Percentiles rank a stretch among this genome's conserved stretches.
phyloP scores from a whole-genome alignment of 2,113 vertebrate genomes.

The Myocastor coypus region DNA sequence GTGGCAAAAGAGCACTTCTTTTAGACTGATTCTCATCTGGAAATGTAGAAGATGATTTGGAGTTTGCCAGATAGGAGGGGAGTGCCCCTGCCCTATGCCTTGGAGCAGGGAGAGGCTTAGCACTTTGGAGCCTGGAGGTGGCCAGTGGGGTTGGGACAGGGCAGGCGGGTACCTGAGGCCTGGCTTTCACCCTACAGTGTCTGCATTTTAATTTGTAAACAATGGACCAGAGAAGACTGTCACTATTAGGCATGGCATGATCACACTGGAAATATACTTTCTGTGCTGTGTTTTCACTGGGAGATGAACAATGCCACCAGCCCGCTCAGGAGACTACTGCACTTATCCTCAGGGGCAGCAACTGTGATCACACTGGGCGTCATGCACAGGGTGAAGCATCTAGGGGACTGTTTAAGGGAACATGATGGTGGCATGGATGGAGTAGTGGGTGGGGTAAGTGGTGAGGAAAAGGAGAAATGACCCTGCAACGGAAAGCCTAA shows the following conservation, averaged over 20 bases:
- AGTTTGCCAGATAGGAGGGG: not conserved
- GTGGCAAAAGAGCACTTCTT: not conserved
- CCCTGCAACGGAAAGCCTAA: not conserved
- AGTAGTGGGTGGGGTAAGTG: not conserved
- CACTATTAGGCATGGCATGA: not conserved
- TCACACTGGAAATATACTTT: not conserved
- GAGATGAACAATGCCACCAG: not conserved
- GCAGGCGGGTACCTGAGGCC: not conserved
- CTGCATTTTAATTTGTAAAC: constrained; percentile 20
- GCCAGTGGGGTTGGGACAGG: not conserved
- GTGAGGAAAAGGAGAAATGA: not conserved
- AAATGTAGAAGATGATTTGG: not conserved
- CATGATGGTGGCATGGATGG: not conserved
- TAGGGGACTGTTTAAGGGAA: not conserved
- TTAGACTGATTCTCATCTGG: not conserved
- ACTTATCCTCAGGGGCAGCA: not conserved
- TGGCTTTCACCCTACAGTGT: not conserved
- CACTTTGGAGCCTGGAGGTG: not conserved
- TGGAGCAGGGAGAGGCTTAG: not conserved
- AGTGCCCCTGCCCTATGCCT: not conserved
- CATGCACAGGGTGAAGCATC: not conserved
- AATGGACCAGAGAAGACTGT: not conserved
- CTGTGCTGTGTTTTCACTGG: no score
- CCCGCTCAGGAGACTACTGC: not conserved
- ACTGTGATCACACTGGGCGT: not conserved